Evolutionary conservation across 2,113 vertebrate species (phyloP), one percentile per base, ranked within the genome.

Genomic region (Typhlomys cinereus): DNA sequence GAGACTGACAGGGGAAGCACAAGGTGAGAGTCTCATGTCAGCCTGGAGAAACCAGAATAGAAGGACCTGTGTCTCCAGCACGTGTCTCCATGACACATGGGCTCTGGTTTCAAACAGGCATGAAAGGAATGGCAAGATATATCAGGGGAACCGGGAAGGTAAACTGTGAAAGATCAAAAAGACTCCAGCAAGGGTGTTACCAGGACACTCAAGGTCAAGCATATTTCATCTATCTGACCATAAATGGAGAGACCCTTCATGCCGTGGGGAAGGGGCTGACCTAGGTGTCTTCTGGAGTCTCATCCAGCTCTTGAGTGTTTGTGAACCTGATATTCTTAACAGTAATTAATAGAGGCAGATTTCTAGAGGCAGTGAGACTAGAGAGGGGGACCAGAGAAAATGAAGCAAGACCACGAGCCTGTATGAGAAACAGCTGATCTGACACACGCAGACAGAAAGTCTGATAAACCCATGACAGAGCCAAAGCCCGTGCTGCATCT

Each of bases 1-100:
- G 17, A 25, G 23, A 54, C 46, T 3, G n/a, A 41, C 1, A 1
- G 17, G 8, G 27, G 15, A 1, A 11, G 31, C 17, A 0, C 0
- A 31, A 9, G 52, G 36, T 14, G 1, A n/a, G 11, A 39, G 57
- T 48, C 71, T 39, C 36, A 25, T 62, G 41, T 9, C n/a, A 59
- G 48, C 27, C 50, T 73, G 11, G 17, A 82, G 44, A 57, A 61
- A 18, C 25, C 31, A 39, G 4, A n/a, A 34, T 20, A 2, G 6
- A 59, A 62, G 44, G 15, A 3, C 23, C 66, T 27, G 5, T 34
- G 59, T 41, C 48, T 34, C 54, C 36, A 31, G 46, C 14, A 31
- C 59, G n/a, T n/a, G n/a, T n/a, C n/a, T 1, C 5, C n/a, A 17
- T 36, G 48, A 46, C 48, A 57, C 3, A 31, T 18, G n/a, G 23